Evolutionary conservation across 2,888 invertebrate species (phyloP).

Genomic region (Lasius platythorax): DNA sequence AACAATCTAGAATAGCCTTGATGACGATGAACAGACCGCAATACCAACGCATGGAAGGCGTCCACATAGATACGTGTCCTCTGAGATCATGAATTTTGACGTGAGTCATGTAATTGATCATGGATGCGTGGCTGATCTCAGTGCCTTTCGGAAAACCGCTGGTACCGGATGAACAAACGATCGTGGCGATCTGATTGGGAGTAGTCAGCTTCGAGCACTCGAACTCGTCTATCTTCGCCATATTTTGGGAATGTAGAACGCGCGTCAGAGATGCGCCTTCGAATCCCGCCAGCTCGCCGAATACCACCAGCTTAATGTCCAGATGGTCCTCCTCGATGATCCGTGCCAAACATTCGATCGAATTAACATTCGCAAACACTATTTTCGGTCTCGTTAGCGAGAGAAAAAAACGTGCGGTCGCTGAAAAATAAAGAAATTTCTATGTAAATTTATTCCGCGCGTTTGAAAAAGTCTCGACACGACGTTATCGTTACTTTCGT

Average conservation of each 20-base stretch:
- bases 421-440: slow-evolving; percentile 63
- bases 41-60: slow-evolving; percentile 72
- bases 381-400: slow-evolving; percentile 75
- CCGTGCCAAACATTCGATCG: slow-evolving; percentile 57
- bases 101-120: slow-evolving; percentile 60
- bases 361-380: slow-evolving; percentile 69
- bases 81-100: slow-evolving; percentile 41
- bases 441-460: not conserved
- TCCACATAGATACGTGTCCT: slow-evolving; percentile 61
- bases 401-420: slow-evolving; percentile 71
- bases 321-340: slow-evolving; percentile 64
- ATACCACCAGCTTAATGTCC: slow-evolving; percentile 69
- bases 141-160: slow-evolving; percentile 75
- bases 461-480: not conserved
- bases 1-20: slow-evolving; percentile 41
- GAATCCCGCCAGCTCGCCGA: slow-evolving; percentile 68
- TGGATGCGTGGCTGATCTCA: slow-evolving; percentile 63
- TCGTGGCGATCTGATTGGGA: slow-evolving; percentile 61
- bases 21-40: slow-evolving; percentile 61
- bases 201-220: slow-evolving; percentile 60
- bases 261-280: slow-evolving; percentile 57
- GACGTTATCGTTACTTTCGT: not conserved
- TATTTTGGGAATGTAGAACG: slow-evolving; percentile 67
- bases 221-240: slow-evolving; percentile 64
- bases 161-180: slow-evolving; percentile 75